Percentiles rank a stretch among this genome's conserved stretches.
Evolutionary conservation across 2,797 vertebrate species (phyloP).

Genomic region (Propithecus deckenii): DNA sequence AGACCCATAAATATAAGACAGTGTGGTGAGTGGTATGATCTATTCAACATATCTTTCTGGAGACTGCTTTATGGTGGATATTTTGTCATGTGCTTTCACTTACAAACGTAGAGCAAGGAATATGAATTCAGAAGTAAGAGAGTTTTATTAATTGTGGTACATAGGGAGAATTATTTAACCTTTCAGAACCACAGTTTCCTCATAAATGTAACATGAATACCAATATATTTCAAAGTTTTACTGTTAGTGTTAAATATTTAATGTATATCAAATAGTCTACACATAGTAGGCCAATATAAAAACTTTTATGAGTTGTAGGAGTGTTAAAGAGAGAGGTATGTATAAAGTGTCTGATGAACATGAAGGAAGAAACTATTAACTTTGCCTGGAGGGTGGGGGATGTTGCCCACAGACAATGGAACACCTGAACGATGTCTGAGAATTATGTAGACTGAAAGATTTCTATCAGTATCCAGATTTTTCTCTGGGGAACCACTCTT

Average conservation of each 20-base stretch:
- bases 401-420: background rate
- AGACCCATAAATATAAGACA: background rate
- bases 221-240: conserved; percentile 1
- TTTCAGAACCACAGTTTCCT: background rate
- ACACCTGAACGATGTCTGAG: background rate
- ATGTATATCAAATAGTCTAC: background rate
- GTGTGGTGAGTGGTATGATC: background rate
- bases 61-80: background rate
- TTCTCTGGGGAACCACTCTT: background rate
- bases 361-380: background rate
- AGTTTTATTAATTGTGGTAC: background rate
- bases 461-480: background rate
- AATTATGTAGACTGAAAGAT: background rate
- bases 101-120: background rate
- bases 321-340: background rate
- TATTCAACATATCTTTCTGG: background rate
- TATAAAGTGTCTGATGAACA: background rate
- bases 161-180: background rate
- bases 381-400: background rate
- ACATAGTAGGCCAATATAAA: background rate
- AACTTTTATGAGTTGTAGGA: background rate
- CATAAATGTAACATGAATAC: background rate
- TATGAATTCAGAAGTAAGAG: background rate
- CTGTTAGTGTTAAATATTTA: conserved; percentile 11
- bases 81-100: background rate